These are phyloP conservation scores for Hoplostethus atlanticus DNA, from an alignment of 2,797 vertebrate species.

Conservation along the genomic window DNA sequence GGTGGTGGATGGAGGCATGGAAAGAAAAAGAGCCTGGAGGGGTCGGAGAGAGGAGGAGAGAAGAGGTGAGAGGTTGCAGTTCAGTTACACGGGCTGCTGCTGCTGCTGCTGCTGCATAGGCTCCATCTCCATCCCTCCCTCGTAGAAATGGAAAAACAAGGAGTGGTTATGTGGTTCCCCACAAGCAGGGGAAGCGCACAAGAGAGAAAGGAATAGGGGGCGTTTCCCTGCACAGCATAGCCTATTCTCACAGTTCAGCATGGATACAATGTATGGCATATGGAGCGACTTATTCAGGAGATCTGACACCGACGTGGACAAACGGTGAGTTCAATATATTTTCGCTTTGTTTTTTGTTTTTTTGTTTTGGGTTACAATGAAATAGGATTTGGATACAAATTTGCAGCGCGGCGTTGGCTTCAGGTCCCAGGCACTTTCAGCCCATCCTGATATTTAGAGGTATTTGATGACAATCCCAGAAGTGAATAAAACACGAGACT, in stretches of 20 bases:
- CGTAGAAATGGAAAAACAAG: conserved; percentile 66
- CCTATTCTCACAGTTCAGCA: conserved; percentile 69
- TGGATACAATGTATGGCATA: conserved; percentile 67
- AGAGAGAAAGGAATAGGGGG: conserved; percentile 75
- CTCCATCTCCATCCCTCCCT: conserved; percentile 54
- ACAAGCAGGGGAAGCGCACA: conserved; percentile 62
- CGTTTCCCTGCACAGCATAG: conserved; percentile 74
- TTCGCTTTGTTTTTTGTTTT: conserved; percentile 9
- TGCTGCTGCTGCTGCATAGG: conserved; percentile 23
- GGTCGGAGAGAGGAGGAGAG: conserved; percentile 33
- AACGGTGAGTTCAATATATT: conserved; percentile 66
- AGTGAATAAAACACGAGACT: conserved; percentile 48
- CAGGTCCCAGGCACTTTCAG: conserved; percentile 49
- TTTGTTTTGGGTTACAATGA: neutral
- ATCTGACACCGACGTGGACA: conserved; percentile 55
- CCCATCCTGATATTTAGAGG: conserved; percentile 13
- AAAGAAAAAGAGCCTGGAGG: conserved; percentile 16
- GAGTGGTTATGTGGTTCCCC: conserved; percentile 80
- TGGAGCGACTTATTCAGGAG: conserved; percentile 55
- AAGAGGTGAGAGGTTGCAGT: conserved; percentile 79
- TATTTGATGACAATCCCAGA: conserved; percentile 26
- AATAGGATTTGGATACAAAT: conserved; percentile 29
- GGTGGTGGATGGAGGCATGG: conserved; percentile 25
- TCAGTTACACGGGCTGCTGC: conserved; percentile 72
- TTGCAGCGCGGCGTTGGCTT: conserved; percentile 29